Base-by-base conservation (phyloP, 2,113 vertebrate species). In the Colius striatus region DNA sequence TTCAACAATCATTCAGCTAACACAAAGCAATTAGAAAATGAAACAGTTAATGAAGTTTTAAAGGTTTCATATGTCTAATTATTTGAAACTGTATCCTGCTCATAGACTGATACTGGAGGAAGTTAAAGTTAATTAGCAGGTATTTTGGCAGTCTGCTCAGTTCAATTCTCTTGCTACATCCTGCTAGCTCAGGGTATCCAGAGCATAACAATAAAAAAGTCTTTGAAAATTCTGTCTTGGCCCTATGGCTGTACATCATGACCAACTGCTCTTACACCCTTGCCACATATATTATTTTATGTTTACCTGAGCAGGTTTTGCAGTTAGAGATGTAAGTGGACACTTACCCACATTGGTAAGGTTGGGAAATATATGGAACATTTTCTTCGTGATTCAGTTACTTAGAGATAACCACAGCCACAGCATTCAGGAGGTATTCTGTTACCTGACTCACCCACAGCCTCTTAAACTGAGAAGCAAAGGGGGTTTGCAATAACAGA, bases 151-250 rank as follows among this genome's bases (percentile, higher is more conserved):
- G 63, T 92, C 67, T 94, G 80, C 32, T 89, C 41, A 50, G 67
- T 92, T 89, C 95, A 92, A 94, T 94, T 86, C 30, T 89, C 47
- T 84, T 70, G 55, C 54, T 80, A 36, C 51, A 73, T 95, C 72
- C 89, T 95, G 86, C 32, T 78, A 87, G 34, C 43, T 63, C 78
- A 63, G 66, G 66, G 51, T 70, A 90, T 19, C 23, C 84, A 90
- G 63, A 84, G 7, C 30, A 29, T 58, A 86, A 57, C 43, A 61
- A 73, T 53, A 36, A 36, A 88, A 86, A 88, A 85, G 71, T 12
- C 9, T 54, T 54, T 50, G 54, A 89, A 94, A 62, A 84, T 29
- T 83, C 67, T 57, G 18, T 89, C 55, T 45, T 73, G 30, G 27
- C n/a, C 5, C 4, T 18, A 19, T 61, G 38, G 13, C 48, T 92